Evolutionary conservation across 2,797 vertebrate species (phyloP), one percentile per base, ranked within the genome.

Genomic region (Microctenopoma stevenorrisi): DNA sequence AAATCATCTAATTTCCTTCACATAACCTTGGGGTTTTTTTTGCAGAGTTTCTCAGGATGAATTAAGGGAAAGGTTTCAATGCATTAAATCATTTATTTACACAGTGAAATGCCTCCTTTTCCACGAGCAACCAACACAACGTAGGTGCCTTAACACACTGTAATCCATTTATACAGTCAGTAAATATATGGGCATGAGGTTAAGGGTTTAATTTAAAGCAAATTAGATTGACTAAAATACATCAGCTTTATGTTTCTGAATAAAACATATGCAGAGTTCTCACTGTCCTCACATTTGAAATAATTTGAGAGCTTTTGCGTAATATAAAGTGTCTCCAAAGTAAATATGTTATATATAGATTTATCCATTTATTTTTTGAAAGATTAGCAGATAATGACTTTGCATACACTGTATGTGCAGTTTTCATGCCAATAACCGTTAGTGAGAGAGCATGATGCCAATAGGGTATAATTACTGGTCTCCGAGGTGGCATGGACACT

Each of bases 61-160:
- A 91, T 87, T 90, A 81, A 89, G 76, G 88, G 86, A 89, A 91
- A 83, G 71, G 82, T 86, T 91, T 88, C 77, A 85, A 73, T 81
- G 74, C 82, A 89, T 92, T 90, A 89, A 91, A 91, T 93, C 86
- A 91, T 93, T 90, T 93, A 91, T 92, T 93, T 91, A 92, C 85
- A 89, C 87, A 89, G 89, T 72, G 38, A 89, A 88, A 90, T 72
- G 78, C 62, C 84, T 84, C 77, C 54, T 83, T 86, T 90, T 91
- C 79, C 84, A 90, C 40, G 78, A 38, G 68, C 73, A 79, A 89
- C 87, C 79, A 79, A 70, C 69, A 65, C 79, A 47, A 82, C 7
- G 37, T 79, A 72, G 74, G 80, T 76, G 79, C 82, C 65, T 82
- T 52, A 67, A 88, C 76, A 90, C 82, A 87, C 78, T 83, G 65